These are phyloP conservation scores for Aphis craccivora DNA, from an alignment of 1,140 invertebrate species.

Conservation along the genomic window DNA sequence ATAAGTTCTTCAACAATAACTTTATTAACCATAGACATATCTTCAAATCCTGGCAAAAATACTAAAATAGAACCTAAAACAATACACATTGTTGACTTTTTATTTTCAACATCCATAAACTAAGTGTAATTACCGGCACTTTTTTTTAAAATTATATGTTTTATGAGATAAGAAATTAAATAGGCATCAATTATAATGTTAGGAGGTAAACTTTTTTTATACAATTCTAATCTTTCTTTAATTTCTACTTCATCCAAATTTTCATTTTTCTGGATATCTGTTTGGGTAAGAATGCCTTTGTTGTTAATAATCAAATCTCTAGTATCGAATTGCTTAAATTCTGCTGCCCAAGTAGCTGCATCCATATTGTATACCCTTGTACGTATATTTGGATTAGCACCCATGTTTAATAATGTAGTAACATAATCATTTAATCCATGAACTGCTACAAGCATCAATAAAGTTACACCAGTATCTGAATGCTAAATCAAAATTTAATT, in stretches of 20 bases:
- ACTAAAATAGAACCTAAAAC: conserved; percentile 59
- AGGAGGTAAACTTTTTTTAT: conserved; percentile 52
- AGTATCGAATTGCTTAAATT: conserved; percentile 52
- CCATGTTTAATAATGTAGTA: conserved; percentile 74
- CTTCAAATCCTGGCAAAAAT: conserved; percentile 59
- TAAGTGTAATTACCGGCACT: conserved; percentile 23
- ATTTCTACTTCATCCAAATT: conserved; percentile 17
- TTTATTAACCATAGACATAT: conserved; percentile 58
- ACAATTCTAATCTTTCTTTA: conserved; percentile 45
- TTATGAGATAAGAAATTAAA: conserved; percentile 45
- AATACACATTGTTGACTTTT: background rate
- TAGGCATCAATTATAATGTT: conserved; percentile 48
- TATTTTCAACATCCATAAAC: background rate
- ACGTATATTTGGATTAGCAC: conserved; percentile 73
- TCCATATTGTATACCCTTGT: conserved; percentile 63
- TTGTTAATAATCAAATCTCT: conserved; percentile 47
- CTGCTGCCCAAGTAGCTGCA: conserved; percentile 51
- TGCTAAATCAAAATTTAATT: conserved; percentile 67
- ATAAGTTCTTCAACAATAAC: conserved; percentile 54
- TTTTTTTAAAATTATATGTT: conserved; percentile 53
- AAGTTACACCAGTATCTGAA: conserved; percentile 73
- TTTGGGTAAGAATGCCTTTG: background rate
- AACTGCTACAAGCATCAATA: conserved; percentile 79
- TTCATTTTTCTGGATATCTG: conserved; percentile 21
- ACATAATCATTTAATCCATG: conserved; percentile 72